Evolutionary conservation across 1,140 invertebrate species (phyloP).

Genomic region (Manduca sexta): DNA sequence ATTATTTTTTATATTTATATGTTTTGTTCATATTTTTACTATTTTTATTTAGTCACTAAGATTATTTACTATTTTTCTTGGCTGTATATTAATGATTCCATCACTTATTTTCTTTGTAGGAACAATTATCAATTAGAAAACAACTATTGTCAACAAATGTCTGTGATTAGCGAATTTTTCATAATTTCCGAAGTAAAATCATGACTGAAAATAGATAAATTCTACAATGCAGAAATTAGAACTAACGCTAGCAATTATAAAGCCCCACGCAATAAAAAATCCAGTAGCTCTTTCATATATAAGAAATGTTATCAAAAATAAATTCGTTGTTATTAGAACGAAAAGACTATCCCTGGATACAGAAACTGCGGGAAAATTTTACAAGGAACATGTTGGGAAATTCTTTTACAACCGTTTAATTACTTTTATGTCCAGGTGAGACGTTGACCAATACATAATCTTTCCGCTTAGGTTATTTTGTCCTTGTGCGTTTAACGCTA

Average conservation of each 20-base stretch:
- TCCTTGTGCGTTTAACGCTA: too few species aligned
- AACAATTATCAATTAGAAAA: too few species aligned
- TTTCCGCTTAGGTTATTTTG: neutral
- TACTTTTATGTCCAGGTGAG: conserved; percentile 88
- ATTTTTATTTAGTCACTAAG: too few species aligned
- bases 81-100: too few species aligned
- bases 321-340: conserved; percentile 84
- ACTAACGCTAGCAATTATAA: conserved; percentile 82
- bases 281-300: conserved; percentile 79
- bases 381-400: conserved; percentile 86
- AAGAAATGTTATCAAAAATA: conserved; percentile 79
- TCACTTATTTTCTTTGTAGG: too few species aligned
- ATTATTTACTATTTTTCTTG: too few species aligned
- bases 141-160: too few species aligned
- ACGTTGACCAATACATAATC: neutral
- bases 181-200: neutral
- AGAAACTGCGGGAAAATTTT: conserved; percentile 84
- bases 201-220: conserved; percentile 7
- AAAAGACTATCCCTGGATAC: conserved; percentile 77
- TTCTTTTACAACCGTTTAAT: conserved; percentile 92
- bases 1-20: too few species aligned
- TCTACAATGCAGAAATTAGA: conserved; percentile 47
- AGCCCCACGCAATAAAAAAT: conserved; percentile 82
- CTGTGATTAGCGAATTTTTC: too few species aligned
- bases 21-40: too few species aligned